A percentile compares a stretch with the other conserved stretches of the same genome.
These are phyloP conservation scores for Sebastes matsubarae DNA, from an alignment of 2,797 vertebrate species.

Conservation along the genomic window DNA sequence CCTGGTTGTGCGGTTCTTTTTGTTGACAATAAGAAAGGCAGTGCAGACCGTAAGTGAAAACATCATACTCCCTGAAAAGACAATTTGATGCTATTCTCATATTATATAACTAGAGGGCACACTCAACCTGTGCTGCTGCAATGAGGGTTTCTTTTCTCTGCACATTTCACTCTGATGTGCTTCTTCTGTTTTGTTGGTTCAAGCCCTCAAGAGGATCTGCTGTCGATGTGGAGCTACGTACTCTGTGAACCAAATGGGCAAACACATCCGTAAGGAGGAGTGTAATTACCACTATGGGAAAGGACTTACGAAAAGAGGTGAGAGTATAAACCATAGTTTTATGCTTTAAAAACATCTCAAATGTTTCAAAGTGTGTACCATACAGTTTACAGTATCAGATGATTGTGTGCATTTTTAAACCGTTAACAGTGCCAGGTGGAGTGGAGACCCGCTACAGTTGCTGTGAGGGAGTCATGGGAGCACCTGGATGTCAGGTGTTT, in stretches of 20 bases:
- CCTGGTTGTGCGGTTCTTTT: constrained; percentile 77
- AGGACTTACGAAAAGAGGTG: constrained; percentile 82
- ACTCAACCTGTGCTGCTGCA: not conserved
- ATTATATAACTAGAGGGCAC: constrained; percentile 47
- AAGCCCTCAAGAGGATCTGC: constrained; percentile 85
- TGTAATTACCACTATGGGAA: constrained; percentile 87
- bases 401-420: not conserved
- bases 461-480: constrained; percentile 85
- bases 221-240: constrained; percentile 85
- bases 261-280: constrained; percentile 83
- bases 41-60: constrained; percentile 75
- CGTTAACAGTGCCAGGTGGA: constrained; percentile 81
- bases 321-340: not conserved
- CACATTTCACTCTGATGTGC: not conserved
- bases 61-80: no score
- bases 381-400: not conserved
- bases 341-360: not conserved
- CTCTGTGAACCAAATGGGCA: constrained; percentile 80
- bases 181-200: constrained; percentile 4
- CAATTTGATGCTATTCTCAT: not conserved
- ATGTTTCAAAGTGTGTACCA: not conserved
- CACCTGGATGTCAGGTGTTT: constrained; percentile 84
- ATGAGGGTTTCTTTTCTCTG: not conserved
- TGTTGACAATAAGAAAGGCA: constrained; percentile 69
- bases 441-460: constrained; percentile 86